Evolutionary conservation across 2,113 vertebrate species (phyloP), one percentile per base, ranked within the genome.

Genomic region (Otocyon megalotis): DNA sequence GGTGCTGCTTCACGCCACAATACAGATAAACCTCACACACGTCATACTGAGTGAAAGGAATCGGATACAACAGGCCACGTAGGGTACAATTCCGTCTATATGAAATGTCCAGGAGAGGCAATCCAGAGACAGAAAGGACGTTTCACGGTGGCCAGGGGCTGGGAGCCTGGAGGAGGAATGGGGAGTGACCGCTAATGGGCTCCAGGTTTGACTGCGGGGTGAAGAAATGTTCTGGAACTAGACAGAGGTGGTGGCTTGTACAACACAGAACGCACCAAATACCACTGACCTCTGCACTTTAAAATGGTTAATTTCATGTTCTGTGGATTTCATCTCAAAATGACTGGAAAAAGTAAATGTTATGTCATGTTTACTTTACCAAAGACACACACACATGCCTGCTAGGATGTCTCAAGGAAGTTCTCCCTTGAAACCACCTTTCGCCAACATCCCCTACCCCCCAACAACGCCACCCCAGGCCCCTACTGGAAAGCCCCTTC

Each of bases 321-420:
- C 69, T 67, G 43, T 88, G 63, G 43, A 80, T 80, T 80, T 86
- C 63, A 93, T 69, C 71, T 96, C 81, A 48, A 90, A 90, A 63
- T 54, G 63, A 37, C 65, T 32, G 60, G 60, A 58, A 71, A 63
- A 92, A 11, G 53, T 60, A 81, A 76, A 89, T 76, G 92, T 88
- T 22, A 94, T 22, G 32, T 54, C 67, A 67, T 26, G 32, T 87
- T 53, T 63, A 30, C 56, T 50, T 71, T 13, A 37, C 24, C 14
- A 24, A 17, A 80, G 14, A 54, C 20, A 20, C 22, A 80, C 53
- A 35, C 22, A 56, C 10, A 54, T 12, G 56, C 62, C 69, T 19
- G 19, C 71, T 53, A 93, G n/a, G 35, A 63, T 93, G 48, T 83
- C 80, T 58, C 69, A 79, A 96, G 35, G 24, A 85, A 69, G 50